Base-by-base conservation (phyloP, 2,888 invertebrate genomes). In the Odontothrips loti region DNA sequence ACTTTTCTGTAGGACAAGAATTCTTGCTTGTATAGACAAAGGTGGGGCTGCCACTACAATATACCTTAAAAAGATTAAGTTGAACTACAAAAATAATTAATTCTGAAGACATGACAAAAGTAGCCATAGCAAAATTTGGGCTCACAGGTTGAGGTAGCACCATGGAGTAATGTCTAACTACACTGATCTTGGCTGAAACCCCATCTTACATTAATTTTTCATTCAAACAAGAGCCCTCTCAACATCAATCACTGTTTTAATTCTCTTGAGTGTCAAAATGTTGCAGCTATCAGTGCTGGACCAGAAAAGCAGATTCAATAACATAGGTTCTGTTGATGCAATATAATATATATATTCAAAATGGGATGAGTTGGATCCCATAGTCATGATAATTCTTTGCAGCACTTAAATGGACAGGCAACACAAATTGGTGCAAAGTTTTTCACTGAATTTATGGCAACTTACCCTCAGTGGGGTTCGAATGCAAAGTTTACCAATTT, bases 41-140 rank as follows among this genome's bases (percentile, higher is more conserved):
- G 68, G 68, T 75, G 68, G 12, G 27, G 27, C 68, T 75, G 27
- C 68, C 68, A 75, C 68, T 75, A 75, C 12, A 27, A 58, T 20
- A 20, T 27, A 23, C 23, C 27, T 75, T 27, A 23, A 27, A 27
- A 10, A 75, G 15, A 58, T 58, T 75, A 75, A 75, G 68, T 75
- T 23, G 27, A 75, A 9, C 68, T 75, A 75, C 68, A 75, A 75
- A 75, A 75, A 75, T 75, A 75, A 75, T 75, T 12, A 75, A 27
- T 27, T 75, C 27, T 75, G 27, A 27, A 75, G 68, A 12, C 23
- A 75, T 27, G 10, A 75, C 68, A 75, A 27, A 27, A 27, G 8
- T 75, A 23, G 68, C 0, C 27, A 12, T 27, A 12, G 23, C 12
- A 23, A 75, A 6, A 75, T 11, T 27, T 27, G 68, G 27, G 68